Evolutionary conservation across 2,113 vertebrate genomes (phyloP).

Genomic region (Thalassarche chlororhynchos): DNA sequence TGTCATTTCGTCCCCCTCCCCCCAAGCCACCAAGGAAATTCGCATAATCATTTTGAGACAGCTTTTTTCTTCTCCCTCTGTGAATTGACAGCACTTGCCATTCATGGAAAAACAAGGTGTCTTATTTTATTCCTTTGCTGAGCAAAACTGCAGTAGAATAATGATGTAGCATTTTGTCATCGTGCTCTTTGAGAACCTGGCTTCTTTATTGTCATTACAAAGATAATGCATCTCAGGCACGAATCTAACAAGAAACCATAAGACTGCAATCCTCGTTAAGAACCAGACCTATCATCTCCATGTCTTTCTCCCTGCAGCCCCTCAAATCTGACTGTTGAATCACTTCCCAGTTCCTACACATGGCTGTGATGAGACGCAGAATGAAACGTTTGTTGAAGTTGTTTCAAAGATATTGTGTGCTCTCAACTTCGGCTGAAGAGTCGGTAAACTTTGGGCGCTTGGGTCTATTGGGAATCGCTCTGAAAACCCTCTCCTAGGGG

Average conservation of each 20-base stretch:
- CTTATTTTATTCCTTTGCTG: background rate
- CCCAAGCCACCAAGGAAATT: conserved; percentile 10
- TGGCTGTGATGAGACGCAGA: background rate
- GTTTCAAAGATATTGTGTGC: background rate
- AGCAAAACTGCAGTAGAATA: background rate
- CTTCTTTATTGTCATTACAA: background rate
- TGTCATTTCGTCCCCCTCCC: background rate
- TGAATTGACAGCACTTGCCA: background rate
- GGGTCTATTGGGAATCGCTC: background rate
- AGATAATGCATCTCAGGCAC: background rate
- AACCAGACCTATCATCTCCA: background rate
- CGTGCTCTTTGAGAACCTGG: background rate
- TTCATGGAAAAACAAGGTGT: background rate
- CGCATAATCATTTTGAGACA: conserved; percentile 33
- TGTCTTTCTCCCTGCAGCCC: background rate
- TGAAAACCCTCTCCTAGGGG: background rate
- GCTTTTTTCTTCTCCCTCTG: background rate
- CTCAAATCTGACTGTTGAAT: background rate
- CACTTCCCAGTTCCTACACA: background rate
- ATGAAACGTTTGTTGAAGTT: rapidly evolving
- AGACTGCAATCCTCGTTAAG: background rate
- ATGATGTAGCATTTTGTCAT: background rate
- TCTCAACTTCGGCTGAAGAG: background rate
- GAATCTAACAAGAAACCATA: background rate
- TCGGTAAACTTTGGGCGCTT: background rate